Evolutionary conservation across 2,797 vertebrate genomes (phyloP), one percentile per base, ranked within the genome.

Genomic region (Leptodactylus fallax): DNA sequence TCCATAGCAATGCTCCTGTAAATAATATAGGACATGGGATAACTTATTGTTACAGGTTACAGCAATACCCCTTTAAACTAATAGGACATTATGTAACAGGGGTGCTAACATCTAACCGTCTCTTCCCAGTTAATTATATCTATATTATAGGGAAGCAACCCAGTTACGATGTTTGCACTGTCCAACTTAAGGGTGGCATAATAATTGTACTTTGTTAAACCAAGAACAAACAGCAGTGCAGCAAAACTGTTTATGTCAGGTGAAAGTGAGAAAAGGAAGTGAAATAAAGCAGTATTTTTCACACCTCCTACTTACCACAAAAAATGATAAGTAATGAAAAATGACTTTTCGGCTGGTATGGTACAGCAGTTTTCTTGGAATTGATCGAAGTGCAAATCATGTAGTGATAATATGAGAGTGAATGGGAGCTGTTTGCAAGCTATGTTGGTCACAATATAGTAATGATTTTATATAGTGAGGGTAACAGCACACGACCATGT

Each of bases 201-300:
- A 67, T 17, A 11, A 13, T 27, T 7, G 25, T 71, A 7, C 27
- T 36, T 71, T 71, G 16, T 36, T 7, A 17, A 71, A 17, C 14
- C 14, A 16, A 16, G 12, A 71, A 27, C n/a, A 67, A 67, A 25
- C 23, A 67, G 23, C 23, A 14, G 36, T 65, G 3, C 2, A 13
- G 63, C 23, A 27, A 45, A 71, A 36, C 1, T 71, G 23, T 25
- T 11, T 65, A 25, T 36, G 36, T 71, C 25, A 36, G 27, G 16
- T 16, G 67, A 27, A 60, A 61, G 79, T 61, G 56, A 80, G 17
- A 61, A 80, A 80, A 61, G 27, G 79, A 81, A 60, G 60, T 47
- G n/a, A n/a, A 61, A 81, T 81, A 12, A 81, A 60, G 60, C 79
- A 61, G 21, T 45, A 61, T 13, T 63, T 45, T 81, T 81, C 79